Base-by-base conservation (phyloP, 2,888 invertebrate genomes). In the Pterobdella sp. region DNA sequence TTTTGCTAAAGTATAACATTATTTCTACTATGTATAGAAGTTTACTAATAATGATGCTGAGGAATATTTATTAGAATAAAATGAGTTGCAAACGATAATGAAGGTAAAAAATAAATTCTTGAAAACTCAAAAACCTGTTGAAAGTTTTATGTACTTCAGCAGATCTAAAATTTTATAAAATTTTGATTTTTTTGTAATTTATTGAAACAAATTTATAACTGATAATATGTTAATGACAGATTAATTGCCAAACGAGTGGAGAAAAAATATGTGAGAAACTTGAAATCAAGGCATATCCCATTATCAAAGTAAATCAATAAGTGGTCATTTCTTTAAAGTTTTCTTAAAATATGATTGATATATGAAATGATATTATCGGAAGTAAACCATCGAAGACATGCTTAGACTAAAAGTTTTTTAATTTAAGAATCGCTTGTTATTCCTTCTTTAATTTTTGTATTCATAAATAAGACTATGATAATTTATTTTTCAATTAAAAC, bases 201-300 rank as follows among this genome's bases (percentile, higher is more conserved):
- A 49, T 49, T 49, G n/a, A 49, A 49, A 49, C n/a, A n/a, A 14
- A 14, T 18, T 18, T 14, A 18, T 49, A 18, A 18, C 52, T 49
- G n/a, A 49, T 49, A 18, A 18, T 49, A 18, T n/a, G 14, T 49
- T 18, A 49, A 18, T 49, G 14, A 18, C n/a, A 71, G 71, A 63
- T 71, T 22, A 71, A 71, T 60, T 71, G 71, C 35, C 63, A 56
- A n/a, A 37, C 63, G 1, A 35, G 32, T 18, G 71, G 71, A 32
- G 63, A n/a, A 63, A 52, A 34, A n/a, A 71, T 34, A 18, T 71
- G 71, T 63, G 35, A 56, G 26, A 35, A 60, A 63, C 56, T 56
- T 26, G 63, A 63, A n/a, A 26, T 71, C 22, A 71, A 71, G 1
- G 63, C 35, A 4, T 71, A 71, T 26, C 71, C 71, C 1, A 63